phyloP scores from a whole-genome alignment of 2,888 invertebrate species.

The Tipula confusa region DNA sequence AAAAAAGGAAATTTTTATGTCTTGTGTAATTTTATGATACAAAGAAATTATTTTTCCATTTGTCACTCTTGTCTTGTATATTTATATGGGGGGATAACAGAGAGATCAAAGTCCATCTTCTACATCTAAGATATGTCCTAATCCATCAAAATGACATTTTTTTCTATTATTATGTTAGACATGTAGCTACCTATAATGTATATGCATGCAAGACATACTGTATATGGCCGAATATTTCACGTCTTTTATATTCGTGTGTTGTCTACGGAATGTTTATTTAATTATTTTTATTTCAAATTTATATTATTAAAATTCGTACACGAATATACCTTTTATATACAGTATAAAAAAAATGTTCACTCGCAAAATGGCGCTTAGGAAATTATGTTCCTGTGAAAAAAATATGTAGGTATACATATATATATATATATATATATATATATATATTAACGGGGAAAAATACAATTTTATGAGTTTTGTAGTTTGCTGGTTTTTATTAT shows the following conservation, averaged over 20 bases:
- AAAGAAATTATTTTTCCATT: not conserved
- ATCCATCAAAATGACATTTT: not conserved
- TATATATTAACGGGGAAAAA: not conserved
- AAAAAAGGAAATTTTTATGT: not conserved
- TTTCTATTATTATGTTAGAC: not conserved
- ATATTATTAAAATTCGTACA: not conserved
- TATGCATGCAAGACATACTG: not conserved
- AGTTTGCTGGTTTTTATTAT: constrained; percentile 8
- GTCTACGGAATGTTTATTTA: not conserved
- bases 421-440: too few relatives aligned
- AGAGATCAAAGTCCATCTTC: not conserved
- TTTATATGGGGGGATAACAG: not conserved
- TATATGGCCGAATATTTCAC: not conserved
- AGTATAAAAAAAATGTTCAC: not conserved
- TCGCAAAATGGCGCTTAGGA: constrained; percentile 12
- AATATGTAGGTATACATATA: too few relatives aligned
- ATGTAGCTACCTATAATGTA: not conserved
- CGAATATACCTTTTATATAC: not conserved
- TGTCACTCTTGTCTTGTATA: not conserved
- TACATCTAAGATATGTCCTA: not conserved
- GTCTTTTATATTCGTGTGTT: not conserved
- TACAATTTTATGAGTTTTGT: not conserved
- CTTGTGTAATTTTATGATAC: not conserved
- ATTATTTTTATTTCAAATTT: not conserved
- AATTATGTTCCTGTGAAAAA: not conserved